A percentile compares a stretch with the other conserved stretches of the same genome.
Evolutionary conservation across 2,888 invertebrate species (phyloP).

Genomic region (Agrypnus murinus): DNA sequence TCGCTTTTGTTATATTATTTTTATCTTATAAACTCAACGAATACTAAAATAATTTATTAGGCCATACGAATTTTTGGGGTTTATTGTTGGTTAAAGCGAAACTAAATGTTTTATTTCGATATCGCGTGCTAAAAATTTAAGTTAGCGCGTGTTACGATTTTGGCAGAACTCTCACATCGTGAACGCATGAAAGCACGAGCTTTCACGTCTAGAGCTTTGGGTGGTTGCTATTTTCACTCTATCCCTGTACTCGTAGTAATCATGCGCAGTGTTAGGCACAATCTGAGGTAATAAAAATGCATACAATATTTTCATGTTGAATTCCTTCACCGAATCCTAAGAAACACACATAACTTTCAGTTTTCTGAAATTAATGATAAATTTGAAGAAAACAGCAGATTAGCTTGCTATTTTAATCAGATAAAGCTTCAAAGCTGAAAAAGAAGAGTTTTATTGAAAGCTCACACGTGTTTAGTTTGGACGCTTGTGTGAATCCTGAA

Average conservation of each 20-base stretch:
- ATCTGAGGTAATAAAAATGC: neutral
- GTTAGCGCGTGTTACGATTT: conserved; percentile 26
- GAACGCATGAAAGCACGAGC: conserved; percentile 42
- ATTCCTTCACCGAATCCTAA: no score
- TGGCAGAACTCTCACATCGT: conserved; percentile 38
- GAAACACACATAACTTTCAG: no score
- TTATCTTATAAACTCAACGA: neutral
- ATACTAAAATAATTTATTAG: conserved; percentile 6
- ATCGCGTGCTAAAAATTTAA: conserved; percentile 34
- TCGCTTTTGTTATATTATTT: neutral
- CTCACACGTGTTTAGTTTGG: conserved; percentile 7
- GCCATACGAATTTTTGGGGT: neutral
- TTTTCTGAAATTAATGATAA: no score
- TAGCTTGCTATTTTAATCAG: no score
- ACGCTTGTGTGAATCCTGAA: conserved; percentile 4
- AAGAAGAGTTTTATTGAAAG: neutral
- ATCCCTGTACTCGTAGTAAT: conserved; percentile 39
- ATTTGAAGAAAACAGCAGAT: no score
- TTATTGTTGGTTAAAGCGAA: conserved; percentile 11
- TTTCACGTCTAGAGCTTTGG: conserved; percentile 45
- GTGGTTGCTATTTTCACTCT: conserved; percentile 46
- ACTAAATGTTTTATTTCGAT: neutral
- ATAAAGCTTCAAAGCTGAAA: no score
- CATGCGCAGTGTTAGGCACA: conserved; percentile 38
- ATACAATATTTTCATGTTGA: no score